Conservation (phyloP, 2,888 invertebrate species). For the Apotomis turbidana region DNA sequence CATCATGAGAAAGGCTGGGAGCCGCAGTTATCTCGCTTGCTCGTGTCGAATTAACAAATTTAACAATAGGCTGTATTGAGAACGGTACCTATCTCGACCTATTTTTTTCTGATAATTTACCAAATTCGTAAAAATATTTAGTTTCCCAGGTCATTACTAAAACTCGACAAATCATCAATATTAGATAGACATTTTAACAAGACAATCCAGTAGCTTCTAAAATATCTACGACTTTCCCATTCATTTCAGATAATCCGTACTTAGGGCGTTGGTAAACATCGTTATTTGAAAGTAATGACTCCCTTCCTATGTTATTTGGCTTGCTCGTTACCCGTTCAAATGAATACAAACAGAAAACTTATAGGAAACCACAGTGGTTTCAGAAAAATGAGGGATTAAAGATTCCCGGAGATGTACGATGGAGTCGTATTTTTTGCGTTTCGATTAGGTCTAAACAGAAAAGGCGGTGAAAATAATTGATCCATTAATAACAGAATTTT, state of each 20-base stretch:
- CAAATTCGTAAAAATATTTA: neutral
- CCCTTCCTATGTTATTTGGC: slow-evolving; percentile 39
- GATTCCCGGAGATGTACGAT: neutral
- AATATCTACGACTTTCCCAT: slow-evolving; percentile 39
- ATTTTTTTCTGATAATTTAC: neutral
- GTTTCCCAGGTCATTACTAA: slow-evolving; percentile 8
- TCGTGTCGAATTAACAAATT: too few species aligned
- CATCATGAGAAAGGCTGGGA: too few species aligned
- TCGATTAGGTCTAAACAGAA: too few species aligned
- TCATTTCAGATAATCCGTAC: slow-evolving; percentile 38
- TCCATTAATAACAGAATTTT: too few species aligned
- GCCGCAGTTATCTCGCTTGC: too few species aligned
- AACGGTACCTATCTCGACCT: too few species aligned
- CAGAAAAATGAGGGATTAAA: slow-evolving; percentile 44
- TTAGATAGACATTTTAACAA: slow-evolving; percentile 37
- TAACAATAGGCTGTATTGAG: too few species aligned
- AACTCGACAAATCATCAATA: slow-evolving; percentile 25
- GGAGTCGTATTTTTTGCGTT: too few species aligned
- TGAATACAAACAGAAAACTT: slow-evolving; percentile 54
- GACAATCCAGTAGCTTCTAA: slow-evolving; percentile 30
- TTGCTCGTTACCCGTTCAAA: slow-evolving; percentile 41
- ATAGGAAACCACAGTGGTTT: slow-evolving; percentile 58
- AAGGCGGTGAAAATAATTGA: too few species aligned
- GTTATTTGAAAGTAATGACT: slow-evolving; percentile 38
- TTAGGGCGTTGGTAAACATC: slow-evolving; percentile 39